Evolutionary conservation across 2,888 invertebrate species (phyloP).

Genomic region (Epinotia nisella): DNA sequence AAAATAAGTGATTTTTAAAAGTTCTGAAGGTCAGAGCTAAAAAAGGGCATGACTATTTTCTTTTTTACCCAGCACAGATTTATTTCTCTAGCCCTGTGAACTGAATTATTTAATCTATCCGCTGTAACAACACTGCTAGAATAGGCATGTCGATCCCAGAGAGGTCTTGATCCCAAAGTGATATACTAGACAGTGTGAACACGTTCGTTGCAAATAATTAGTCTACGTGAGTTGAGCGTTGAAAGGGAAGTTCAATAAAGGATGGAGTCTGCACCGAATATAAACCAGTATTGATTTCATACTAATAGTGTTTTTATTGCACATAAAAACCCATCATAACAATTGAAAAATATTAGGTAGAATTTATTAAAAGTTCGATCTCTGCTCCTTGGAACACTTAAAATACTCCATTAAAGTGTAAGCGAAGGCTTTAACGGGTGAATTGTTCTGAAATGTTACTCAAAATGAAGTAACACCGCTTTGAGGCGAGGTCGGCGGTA

Average conservation of each 20-base stretch:
- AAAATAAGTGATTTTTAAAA: no score
- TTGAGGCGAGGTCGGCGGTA: slow-evolving; percentile 43
- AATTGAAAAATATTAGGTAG: not conserved
- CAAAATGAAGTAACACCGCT: slow-evolving; percentile 40
- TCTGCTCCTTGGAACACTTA: slow-evolving; percentile 47
- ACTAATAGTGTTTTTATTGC: not conserved
- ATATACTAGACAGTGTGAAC: not conserved
- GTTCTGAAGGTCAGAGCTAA: no score
- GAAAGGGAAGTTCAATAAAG: not conserved
- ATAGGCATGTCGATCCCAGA: not conserved
- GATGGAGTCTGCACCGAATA: not conserved
- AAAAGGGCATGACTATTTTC: no score
- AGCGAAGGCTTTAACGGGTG: slow-evolving; percentile 38
- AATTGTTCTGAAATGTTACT: slow-evolving; percentile 38
- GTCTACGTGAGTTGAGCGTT: slow-evolving; percentile 1
- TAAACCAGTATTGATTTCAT: not conserved
- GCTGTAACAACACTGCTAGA: no score
- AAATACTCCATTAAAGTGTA: slow-evolving; percentile 51
- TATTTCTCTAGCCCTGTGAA: no score
- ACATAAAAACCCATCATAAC: not conserved
- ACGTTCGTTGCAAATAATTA: slow-evolving; percentile 2
- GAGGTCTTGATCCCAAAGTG: not conserved
- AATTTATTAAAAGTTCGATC: slow-evolving; percentile 2
- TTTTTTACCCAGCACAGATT: no score
- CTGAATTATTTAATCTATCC: not conserved